Evolutionary conservation across 2,888 invertebrate genomes (phyloP).

Genomic region (Calephelis perditalis): DNA sequence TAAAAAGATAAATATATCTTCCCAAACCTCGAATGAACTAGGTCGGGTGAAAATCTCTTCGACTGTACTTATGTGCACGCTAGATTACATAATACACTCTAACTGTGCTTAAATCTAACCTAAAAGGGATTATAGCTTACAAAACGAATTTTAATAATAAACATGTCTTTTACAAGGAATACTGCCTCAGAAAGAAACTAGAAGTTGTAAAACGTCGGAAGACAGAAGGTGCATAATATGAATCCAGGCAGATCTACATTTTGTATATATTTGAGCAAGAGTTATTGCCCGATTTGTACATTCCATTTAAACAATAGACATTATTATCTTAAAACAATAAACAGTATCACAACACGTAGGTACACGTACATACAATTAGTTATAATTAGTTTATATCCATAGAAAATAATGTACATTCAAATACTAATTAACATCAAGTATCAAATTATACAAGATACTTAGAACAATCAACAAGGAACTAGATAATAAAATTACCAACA

Average conservation of each 20-base stretch:
- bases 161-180: constrained; percentile 75
- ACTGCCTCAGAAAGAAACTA: constrained; percentile 63
- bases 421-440: constrained; percentile 53
- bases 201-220: constrained; percentile 51
- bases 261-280: constrained; percentile 55
- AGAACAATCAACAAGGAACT: constrained; percentile 64
- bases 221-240: constrained; percentile 55
- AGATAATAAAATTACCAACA: constrained; percentile 69
- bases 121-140: constrained; percentile 44
- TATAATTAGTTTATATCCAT: constrained; percentile 38
- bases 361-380: constrained; percentile 47
- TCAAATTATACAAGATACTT: constrained; percentile 49
- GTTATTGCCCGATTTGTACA: constrained; percentile 61
- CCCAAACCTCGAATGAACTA: constrained; percentile 1
- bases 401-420: constrained; percentile 50
- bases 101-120: constrained; percentile 38
- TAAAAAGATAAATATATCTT: constrained; percentile 26
- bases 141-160: constrained; percentile 49
- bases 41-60: constrained; percentile 19
- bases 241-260: constrained; percentile 30
- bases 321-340: constrained; percentile 52
- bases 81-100: constrained; percentile 44
- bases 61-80: constrained; percentile 33
- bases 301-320: constrained; percentile 51
- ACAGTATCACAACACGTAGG: constrained; percentile 72